Base-by-base conservation (phyloP, 2,113 vertebrate genomes). In the Hippoglossus stenolepis region DNA sequence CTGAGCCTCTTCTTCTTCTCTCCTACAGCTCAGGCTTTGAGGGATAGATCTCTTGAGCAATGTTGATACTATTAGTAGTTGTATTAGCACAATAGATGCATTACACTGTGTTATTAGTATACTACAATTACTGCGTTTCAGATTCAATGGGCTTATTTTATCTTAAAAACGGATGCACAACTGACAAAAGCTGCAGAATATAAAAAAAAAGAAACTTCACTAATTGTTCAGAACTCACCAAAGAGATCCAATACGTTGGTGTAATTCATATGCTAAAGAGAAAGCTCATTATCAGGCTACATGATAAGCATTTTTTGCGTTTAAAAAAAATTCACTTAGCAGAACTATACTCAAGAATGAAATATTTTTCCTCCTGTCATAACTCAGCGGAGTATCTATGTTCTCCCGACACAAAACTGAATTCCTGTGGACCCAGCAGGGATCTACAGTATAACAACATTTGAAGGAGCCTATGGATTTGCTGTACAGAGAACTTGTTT, bases 391-490 rank as follows among this genome's bases (percentile, higher is more conserved):
- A 20, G 51, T 12, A 43, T 62, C 63, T 47, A 53, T 80, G 66
- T 82, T 84, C 78, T 68, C 70, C 70, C 45, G 6, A 31, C 6
- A 31, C 31, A 31, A 31, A 31, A 31, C 31, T 7, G 31, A 31
- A 70, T 73, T 68, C 15, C 58, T 58, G 61, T 53, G 69, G 53
- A 62, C 79, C 71, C 84, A 74, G 80, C 72, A 73, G 86, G 77
- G 75, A 75, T 77, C 89, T 72, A 10, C 58, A 57, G 51, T 92
- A 92, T 94, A 95, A 96, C 95, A 95, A 94, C 96, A 54, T 54
- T 20, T n/a, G 51, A 17, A n/a, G 20, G 93, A 94, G 93, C 92
- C 93, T 93, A 94, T 95, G 96, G 95, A 96, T 96, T 96, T 95
- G 95, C 95, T 92, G 94, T 95, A 95, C 91, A 93, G 94, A 90